phyloP scores from a whole-genome alignment of 2,113 vertebrate species.

The Osmerus eperlanus region DNA sequence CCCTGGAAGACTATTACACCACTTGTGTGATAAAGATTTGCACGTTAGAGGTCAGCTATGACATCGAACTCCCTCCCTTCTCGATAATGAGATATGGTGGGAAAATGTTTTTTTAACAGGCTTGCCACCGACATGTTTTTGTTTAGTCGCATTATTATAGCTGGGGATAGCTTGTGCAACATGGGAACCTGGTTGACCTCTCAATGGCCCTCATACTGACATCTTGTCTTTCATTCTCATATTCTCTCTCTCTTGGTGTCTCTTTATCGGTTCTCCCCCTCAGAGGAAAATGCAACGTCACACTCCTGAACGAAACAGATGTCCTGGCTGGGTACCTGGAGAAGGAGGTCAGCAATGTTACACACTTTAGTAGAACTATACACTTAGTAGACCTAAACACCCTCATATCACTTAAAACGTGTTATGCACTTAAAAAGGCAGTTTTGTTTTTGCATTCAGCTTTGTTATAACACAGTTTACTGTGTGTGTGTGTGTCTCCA shows the following conservation, averaged over 20 bases:
- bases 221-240: neutral
- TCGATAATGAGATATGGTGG: no score
- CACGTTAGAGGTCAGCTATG: neutral
- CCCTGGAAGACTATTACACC: neutral
- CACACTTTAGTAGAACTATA: neutral
- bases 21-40: neutral
- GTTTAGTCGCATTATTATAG: no score
- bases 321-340: constrained; percentile 85
- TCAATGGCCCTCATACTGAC: neutral
- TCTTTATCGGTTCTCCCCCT: constrained; percentile 2
- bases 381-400: neutral
- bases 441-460: neutral
- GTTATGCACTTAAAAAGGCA: neutral
- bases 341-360: constrained; percentile 71
- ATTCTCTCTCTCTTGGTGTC: neutral
- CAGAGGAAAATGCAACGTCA: constrained; percentile 92
- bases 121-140: no score
- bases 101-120: no score
- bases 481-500: constrained; percentile 43
- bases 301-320: constrained; percentile 90
- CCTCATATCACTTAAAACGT: neutral
- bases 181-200: neutral
- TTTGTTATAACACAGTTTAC: neutral
- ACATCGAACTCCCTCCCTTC: neutral
- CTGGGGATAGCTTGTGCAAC: no score